A percentile compares a stretch with the other conserved stretches of the same genome.
Evolutionary conservation across 2,888 invertebrate species (phyloP).

Genomic region (Lepeophtheirus nordmannii): DNA sequence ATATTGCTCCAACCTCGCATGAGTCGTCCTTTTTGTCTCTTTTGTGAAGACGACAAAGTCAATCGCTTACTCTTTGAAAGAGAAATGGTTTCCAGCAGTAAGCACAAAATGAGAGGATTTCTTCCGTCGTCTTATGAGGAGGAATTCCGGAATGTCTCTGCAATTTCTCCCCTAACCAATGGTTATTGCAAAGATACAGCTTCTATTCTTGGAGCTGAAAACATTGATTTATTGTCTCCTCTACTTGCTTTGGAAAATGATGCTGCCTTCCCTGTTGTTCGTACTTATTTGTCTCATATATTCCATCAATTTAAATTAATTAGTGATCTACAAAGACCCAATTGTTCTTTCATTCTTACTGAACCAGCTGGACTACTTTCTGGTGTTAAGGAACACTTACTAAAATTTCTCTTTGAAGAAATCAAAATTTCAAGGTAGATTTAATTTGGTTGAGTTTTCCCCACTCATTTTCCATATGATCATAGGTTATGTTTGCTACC

Average conservation of each 20-base stretch:
- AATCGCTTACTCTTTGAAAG: constrained; percentile 26
- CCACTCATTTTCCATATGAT: neutral
- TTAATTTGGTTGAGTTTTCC: neutral
- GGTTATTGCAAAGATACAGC: constrained; percentile 35
- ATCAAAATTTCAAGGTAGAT: constrained; percentile 35
- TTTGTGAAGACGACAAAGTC: constrained; percentile 35
- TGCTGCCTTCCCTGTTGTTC: constrained; percentile 34
- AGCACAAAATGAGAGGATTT: neutral
- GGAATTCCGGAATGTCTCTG: constrained; percentile 7
- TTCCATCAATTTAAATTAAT: constrained; percentile 33
- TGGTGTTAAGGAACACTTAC: constrained; percentile 33
- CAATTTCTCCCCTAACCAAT: constrained; percentile 33
- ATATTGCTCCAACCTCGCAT: neutral
- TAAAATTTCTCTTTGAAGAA: constrained; percentile 37
- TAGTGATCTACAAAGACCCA: constrained; percentile 34
- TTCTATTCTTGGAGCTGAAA: constrained; percentile 35
- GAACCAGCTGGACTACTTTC: constrained; percentile 36
- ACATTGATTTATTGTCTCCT: constrained; percentile 36
- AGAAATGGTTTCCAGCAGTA: constrained; percentile 19
- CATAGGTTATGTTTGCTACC: constrained; percentile 26
- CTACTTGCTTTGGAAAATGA: constrained; percentile 35
- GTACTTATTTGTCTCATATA: constrained; percentile 35
- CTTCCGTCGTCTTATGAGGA: neutral
- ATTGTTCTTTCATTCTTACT: constrained; percentile 36
- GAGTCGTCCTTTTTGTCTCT: constrained; percentile 35